These are phyloP conservation scores for Darevskia nairensis DNA, from an alignment of 2,797 vertebrate genomes.

Conservation along the genomic window DNA sequence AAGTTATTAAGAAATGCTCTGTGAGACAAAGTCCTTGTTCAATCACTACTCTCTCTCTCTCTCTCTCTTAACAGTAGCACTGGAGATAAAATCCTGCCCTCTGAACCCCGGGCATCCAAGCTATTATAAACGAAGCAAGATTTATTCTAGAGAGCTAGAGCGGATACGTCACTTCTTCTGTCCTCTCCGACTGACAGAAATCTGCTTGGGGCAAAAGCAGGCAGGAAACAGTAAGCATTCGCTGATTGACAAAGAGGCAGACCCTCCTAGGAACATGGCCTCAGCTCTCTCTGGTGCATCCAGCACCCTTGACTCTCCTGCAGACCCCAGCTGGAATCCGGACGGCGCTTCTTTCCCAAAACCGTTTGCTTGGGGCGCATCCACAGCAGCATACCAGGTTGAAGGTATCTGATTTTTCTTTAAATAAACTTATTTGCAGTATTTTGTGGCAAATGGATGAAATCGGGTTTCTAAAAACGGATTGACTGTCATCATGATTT, in stretches of 20 bases:
- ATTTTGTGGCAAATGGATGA: background rate
- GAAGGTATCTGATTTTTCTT: constrained; percentile 81
- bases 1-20: background rate
- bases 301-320: constrained; percentile 26
- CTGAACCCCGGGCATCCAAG: constrained; percentile 52
- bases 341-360: constrained; percentile 79
- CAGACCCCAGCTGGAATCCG: background rate
- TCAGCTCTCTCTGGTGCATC: background rate
- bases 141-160: constrained; percentile 22
- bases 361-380: constrained; percentile 87
- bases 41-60: constrained; percentile 33
- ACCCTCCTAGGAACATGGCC: constrained; percentile 14
- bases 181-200: constrained; percentile 43
- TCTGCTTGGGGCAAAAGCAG: constrained; percentile 53
- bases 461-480: background rate
- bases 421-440: background rate
- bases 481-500: background rate
- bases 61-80: constrained; percentile 31
- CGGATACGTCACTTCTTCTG: constrained; percentile 47
- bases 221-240: constrained; percentile 23
- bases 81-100: constrained; percentile 2
- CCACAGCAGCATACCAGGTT: constrained; percentile 87
- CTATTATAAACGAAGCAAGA: background rate
- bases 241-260: background rate
- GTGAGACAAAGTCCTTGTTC: background rate